phyloP scores from a whole-genome alignment of 2,888 invertebrate genomes.

The Ligdia adustata region DNA sequence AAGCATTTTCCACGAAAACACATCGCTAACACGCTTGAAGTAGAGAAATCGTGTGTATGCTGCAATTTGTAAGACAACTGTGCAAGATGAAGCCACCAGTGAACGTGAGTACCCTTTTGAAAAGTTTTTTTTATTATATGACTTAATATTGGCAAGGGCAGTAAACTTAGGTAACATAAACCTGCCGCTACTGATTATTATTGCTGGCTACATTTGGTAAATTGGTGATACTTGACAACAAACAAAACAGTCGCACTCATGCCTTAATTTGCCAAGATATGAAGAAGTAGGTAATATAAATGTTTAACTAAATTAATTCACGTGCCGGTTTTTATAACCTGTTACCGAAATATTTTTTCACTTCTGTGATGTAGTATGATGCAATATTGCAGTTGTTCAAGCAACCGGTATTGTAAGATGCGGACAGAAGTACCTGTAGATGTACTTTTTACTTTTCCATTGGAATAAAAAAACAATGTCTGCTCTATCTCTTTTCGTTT shows the following conservation, averaged over 20 bases:
- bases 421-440: too few species aligned
- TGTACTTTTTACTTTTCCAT: too few species aligned
- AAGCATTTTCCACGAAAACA: constrained; percentile 11
- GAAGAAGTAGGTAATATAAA: too few species aligned
- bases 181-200: too few species aligned
- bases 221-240: too few species aligned
- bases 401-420: constrained; percentile 1
- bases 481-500: too few species aligned
- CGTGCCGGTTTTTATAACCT: constrained; percentile 2
- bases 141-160: constrained; percentile 1
- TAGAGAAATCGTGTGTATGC: constrained; percentile 53
- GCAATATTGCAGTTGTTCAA: background rate
- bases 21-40: background rate
- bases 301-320: background rate
- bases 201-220: too few species aligned
- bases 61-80: constrained; percentile 62
- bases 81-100: constrained; percentile 78
- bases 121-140: constrained; percentile 19
- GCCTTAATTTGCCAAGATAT: too few species aligned
- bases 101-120: constrained; percentile 59
- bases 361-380: background rate
- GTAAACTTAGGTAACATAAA: too few species aligned
- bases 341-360: background rate
- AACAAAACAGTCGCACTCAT: too few species aligned
- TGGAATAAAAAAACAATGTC: too few species aligned